Evolutionary conservation across 2,888 invertebrate genomes (phyloP), one percentile per base, ranked within the genome.

Genomic region (Agrilus mali): DNA sequence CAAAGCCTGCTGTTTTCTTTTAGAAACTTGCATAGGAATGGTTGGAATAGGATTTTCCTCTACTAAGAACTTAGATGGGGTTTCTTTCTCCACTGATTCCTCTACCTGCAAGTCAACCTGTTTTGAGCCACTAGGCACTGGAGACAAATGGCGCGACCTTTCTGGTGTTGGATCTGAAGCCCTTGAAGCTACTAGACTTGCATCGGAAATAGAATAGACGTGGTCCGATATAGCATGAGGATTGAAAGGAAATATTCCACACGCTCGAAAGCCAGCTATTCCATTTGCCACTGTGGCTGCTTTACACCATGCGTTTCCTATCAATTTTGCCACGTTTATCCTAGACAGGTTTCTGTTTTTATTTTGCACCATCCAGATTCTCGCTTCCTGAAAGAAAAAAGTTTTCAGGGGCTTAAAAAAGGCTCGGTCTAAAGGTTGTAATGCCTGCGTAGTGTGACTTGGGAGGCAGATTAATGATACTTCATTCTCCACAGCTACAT

Each of bases 341-440:
- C 34, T 34, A 34, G 41, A 34, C 16, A 40, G 33, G 13, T 40
- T 40, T 35, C 41, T 40, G 27, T 13, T 40, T 35, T 40, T 40
- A 20, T 13, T 34, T 13, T 34, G 13, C 13, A 13, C 34, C 13
- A 15, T 34, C 15, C 15, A 14, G 13, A 34, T 20, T 20, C 20
- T 20, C 20, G 41, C 34, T 17, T 40, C 41, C 20, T 40, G 41
- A 16, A 34, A 42, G 27, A 41, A 34, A 27, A 20, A 41, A 10
- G 35, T 33, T 42, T 42, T 42, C 22, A 43, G 40, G 33, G 37
- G 22, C n/a, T 35, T 36, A 34, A 42, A 42, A 45, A 45, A 39
- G 31, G 45, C 38, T 33, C 27, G 32, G 41, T 51, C 50, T 43
- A 51, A 47, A 17, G 53, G 49, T 43, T 55, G 51, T 16, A 54